Conservation (phyloP, 2,888 invertebrate species). For the Tenthredo amoena region DNA sequence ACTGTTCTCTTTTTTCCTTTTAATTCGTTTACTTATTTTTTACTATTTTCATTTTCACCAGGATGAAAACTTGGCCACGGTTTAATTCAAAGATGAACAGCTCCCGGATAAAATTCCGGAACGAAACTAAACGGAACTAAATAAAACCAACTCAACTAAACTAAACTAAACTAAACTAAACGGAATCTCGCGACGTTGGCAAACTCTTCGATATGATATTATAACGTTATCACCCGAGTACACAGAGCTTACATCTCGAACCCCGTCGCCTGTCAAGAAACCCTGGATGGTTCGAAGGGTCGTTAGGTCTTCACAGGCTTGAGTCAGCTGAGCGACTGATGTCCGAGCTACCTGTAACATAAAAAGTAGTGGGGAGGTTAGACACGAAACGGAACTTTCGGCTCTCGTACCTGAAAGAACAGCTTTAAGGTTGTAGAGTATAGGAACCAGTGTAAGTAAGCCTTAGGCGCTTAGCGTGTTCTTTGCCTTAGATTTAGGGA, state of each 20-base stretch:
- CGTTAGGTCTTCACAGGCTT: slow-evolving; percentile 44
- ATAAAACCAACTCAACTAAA: not conserved
- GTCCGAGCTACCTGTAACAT: slow-evolving; percentile 53
- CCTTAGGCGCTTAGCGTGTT: slow-evolving; percentile 43
- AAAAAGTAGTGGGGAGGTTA: slow-evolving; percentile 46
- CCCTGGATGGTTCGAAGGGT: slow-evolving; percentile 34
- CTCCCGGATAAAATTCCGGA: not conserved
- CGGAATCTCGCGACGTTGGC: not conserved
- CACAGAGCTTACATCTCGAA: slow-evolving; percentile 40
- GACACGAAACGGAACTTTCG: slow-evolving; percentile 29
- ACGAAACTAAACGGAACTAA: not conserved
- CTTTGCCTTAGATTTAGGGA: slow-evolving; percentile 49
- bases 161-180: not conserved
- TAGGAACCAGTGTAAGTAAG: slow-evolving; percentile 14
- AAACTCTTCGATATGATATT: slow-evolving; percentile 10
- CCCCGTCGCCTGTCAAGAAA: slow-evolving; percentile 26
- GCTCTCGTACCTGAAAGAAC: not conserved
- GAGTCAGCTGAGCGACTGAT: slow-evolving; percentile 53
- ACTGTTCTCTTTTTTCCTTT: not conserved
- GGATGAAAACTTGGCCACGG: not conserved
- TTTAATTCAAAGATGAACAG: not conserved
- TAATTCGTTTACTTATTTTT: not conserved
- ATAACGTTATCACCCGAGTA: slow-evolving; percentile 22
- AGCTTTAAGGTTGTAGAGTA: slow-evolving; percentile 21
- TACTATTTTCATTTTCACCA: not conserved